phyloP scores from a whole-genome alignment of 2,797 vertebrate genomes.

The Phrynocephalus guinanensis region DNA sequence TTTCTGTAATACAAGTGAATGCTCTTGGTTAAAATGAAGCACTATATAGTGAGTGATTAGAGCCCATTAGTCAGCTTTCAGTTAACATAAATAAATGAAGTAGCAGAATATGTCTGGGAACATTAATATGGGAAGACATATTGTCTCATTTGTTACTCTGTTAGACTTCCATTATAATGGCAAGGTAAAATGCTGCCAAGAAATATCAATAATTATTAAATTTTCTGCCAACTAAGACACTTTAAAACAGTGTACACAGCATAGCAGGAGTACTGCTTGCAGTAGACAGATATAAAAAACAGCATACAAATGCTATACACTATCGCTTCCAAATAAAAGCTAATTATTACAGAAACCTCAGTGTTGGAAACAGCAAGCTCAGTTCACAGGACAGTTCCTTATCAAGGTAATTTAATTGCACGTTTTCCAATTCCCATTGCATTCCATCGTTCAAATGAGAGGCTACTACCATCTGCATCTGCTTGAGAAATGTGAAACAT shows the following conservation, averaged over 20 bases:
- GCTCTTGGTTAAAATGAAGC: background rate
- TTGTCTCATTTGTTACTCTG: conserved; percentile 8
- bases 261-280: conserved; percentile 59
- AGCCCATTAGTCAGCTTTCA: background rate
- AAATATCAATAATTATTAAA: conserved; percentile 48
- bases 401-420: conserved; percentile 63
- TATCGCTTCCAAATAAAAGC: conserved; percentile 81
- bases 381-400: conserved; percentile 67
- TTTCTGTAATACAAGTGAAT: conserved; percentile 1
- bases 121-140: conserved; percentile 2
- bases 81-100: background rate
- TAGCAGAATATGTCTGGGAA: conserved; percentile 7
- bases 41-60: background rate
- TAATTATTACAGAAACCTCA: conserved; percentile 77
- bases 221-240: conserved; percentile 68
- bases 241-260: conserved; percentile 76
- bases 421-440: conserved; percentile 55
- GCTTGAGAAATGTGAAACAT: conserved; percentile 43
- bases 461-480: conserved; percentile 32
- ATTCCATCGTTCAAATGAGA: conserved; percentile 38
- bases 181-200: conserved; percentile 4
- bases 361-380: conserved; percentile 77
- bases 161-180: conserved; percentile 30
- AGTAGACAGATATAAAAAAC: conserved; percentile 73
- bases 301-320: conserved; percentile 79